Percentiles rank a stretch among this genome's conserved stretches.
Conservation (phyloP, 1,140 invertebrate genomes). For the Gonatopus flavifemur region DNA sequence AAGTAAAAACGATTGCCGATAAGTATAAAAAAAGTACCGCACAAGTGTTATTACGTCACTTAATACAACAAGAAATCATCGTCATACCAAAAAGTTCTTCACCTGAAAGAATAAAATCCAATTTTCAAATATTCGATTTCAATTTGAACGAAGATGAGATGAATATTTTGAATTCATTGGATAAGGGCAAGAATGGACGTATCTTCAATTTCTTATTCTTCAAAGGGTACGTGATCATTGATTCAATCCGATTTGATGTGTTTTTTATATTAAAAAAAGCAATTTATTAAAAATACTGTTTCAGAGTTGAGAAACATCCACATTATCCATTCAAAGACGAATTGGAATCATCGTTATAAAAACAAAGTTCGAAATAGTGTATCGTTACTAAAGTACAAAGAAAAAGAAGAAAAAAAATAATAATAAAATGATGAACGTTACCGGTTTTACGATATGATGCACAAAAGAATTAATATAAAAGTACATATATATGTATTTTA, state of each 20-base stretch:
- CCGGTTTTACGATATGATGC: constrained; percentile 1
- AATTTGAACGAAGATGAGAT: constrained; percentile 59
- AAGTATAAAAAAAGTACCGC: constrained; percentile 72
- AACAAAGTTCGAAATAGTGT: constrained; percentile 3
- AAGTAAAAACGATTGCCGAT: constrained; percentile 69
- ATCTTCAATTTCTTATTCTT: constrained; percentile 64
- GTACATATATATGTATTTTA: background rate
- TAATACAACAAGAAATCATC: constrained; percentile 71
- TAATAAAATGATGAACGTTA: too few species aligned
- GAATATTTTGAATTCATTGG: constrained; percentile 55
- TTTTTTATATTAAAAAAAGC: background rate
- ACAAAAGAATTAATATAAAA: constrained; percentile 1
- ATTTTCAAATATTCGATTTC: constrained; percentile 66
- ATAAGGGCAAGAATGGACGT: constrained; percentile 59
- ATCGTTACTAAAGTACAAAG: too few species aligned
- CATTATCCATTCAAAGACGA: constrained; percentile 60
- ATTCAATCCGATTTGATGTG: background rate
- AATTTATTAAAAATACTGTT: constrained; percentile 19
- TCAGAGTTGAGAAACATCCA: constrained; percentile 60
- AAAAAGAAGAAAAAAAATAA: too few species aligned
- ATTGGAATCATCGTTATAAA: constrained; percentile 23
- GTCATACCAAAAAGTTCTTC: constrained; percentile 86
- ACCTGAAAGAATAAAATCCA: constrained; percentile 68
- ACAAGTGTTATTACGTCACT: constrained; percentile 77
- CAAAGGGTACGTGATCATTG: constrained; percentile 52